phyloP scores from a whole-genome alignment of 2,888 invertebrate species.

The Drosophila nr. fundita region DNA sequence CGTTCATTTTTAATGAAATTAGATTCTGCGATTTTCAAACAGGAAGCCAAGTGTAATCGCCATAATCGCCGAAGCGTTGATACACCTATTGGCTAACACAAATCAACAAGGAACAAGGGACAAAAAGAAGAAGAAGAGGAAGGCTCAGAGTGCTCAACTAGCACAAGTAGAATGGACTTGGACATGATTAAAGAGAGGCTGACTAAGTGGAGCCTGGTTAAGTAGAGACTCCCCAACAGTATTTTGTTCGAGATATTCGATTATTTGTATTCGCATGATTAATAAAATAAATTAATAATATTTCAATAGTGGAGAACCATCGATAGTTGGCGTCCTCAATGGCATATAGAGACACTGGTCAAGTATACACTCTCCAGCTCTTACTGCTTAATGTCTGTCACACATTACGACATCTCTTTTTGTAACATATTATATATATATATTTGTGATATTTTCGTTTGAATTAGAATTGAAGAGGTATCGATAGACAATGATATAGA shows the following conservation, averaged over 20 bases:
- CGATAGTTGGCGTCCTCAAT: neutral
- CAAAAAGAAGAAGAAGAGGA: neutral
- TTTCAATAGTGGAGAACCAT: neutral
- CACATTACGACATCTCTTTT: neutral
- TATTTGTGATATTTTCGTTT: too few species aligned
- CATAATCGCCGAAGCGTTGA: slow-evolving; percentile 20
- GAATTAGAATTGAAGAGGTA: neutral
- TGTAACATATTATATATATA: neutral
- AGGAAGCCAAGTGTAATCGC: slow-evolving; percentile 40
- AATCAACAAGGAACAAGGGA: neutral
- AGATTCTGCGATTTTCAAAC: slow-evolving; percentile 39
- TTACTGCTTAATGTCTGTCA: neutral
- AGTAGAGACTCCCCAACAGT: neutral
- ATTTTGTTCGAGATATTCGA: neutral
- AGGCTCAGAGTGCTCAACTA: neutral
- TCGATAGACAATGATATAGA: neutral
- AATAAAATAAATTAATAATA: neutral
- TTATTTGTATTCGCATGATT: neutral
- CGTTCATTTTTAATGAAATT: slow-evolving; percentile 51
- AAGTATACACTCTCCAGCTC: neutral
- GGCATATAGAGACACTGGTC: neutral
- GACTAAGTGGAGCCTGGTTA: neutral
- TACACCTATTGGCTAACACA: neutral
- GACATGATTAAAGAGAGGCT: neutral
- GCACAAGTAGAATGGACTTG: neutral